phyloP scores from a whole-genome alignment of 2,888 invertebrate species.

The Andrena haemorrhoa region DNA sequence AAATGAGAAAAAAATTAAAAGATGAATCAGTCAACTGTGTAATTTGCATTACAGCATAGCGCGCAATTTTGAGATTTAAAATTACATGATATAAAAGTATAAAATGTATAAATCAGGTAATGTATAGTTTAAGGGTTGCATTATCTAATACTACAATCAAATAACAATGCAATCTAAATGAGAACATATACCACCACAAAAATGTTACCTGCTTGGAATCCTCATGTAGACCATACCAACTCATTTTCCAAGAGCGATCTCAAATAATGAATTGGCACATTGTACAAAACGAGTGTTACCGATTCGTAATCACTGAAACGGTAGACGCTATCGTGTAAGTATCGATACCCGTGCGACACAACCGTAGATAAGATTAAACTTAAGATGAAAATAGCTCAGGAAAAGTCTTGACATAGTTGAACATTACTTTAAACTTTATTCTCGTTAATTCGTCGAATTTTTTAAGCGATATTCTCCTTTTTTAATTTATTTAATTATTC shows the following conservation, averaged over 20 bases:
- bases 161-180: constrained; percentile 85
- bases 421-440: background rate
- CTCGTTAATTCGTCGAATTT: background rate
- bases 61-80: too few relatives aligned
- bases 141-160: background rate
- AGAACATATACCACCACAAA: constrained; percentile 87
- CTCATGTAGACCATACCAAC: constrained; percentile 86
- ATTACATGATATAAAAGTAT: too few relatives aligned
- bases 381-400: constrained; percentile 29
- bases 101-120: too few relatives aligned
- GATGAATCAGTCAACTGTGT: background rate
- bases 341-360: constrained; percentile 16
- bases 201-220: constrained; percentile 86
- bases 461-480: background rate
- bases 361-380: constrained; percentile 32
- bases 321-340: constrained; percentile 40
- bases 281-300: constrained; percentile 87
- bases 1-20: too few relatives aligned
- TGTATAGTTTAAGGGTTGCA: background rate
- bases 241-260: constrained; percentile 87
- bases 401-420: constrained; percentile 27
- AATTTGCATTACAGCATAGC: background rate
- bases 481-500: background rate
- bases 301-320: constrained; percentile 85
- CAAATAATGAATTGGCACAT: constrained; percentile 87